Base-by-base conservation (phyloP, 2,888 invertebrate genomes). In the Tillus elongatus region DNA sequence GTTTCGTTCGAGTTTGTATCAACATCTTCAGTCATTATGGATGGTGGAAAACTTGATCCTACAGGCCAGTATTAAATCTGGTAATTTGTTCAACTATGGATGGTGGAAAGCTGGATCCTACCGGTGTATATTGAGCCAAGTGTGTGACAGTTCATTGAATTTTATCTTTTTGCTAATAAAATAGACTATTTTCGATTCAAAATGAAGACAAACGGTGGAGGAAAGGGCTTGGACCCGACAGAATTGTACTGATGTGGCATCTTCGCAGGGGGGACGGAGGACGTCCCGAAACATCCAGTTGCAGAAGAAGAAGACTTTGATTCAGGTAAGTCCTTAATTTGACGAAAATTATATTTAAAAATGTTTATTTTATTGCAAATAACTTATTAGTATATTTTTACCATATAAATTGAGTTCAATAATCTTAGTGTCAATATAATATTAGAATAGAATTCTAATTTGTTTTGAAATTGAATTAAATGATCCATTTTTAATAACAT, bases 171-270 rank as follows among this genome's bases (percentile, higher is more conserved):
- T 2, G 12, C 19, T 24, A 24, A 10, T n/a, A 15, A 31, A 30
- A 15, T 12, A 24, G 10, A 28, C 6, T 19, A 19, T 19, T 19
- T 6, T 8, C 6, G n/a, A 19, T n/a, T 6, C 24, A 14, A 32
- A 13, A 32, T 13, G 14, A 14, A 32, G 15, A 14, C 8, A 13
- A 13, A 32, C 32, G 32, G 32, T 36, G 49, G 51, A 41, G 58
- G 56, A 32, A 58, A 58, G 45, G 52, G 54, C 33, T 44, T 61
- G 47, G 64, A 64, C 45, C 66, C 66, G 30, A 66, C 66, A 26
- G 66, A 64, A 50, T 56, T 64, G 44, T 66, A 66, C 54, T 66
- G 51, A 61, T 64, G 64, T 63, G 64, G 64, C 63, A 61, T 47
- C 58, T 60, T 45, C 54, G 56, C 46, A 57, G 55, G 52, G 63